A percentile compares a stretch with the other conserved stretches of the same genome.
Evolutionary conservation across 2,888 invertebrate species (phyloP).

Genomic region (Hipparchia sbordonii): DNA sequence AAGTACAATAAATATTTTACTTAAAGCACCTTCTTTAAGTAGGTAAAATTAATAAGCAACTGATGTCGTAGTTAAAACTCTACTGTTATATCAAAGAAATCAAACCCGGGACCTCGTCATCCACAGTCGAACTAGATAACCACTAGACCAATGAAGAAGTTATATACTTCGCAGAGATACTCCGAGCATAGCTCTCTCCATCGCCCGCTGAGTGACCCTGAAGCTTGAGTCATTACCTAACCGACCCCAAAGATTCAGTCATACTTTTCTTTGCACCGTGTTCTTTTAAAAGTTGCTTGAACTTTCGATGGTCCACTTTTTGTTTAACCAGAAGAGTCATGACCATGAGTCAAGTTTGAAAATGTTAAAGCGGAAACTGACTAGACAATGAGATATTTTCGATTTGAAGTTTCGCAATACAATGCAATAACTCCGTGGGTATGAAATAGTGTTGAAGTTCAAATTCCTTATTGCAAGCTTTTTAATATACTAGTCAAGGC

Average conservation of each 20-base stretch:
- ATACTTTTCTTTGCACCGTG: neutral
- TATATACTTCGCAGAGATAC: too few relatives aligned
- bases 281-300: neutral
- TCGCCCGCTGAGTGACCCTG: too few relatives aligned
- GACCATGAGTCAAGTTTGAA: slow-evolving; percentile 20
- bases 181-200: too few relatives aligned
- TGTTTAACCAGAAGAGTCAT: slow-evolving; percentile 24
- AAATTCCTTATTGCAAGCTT: too few relatives aligned
- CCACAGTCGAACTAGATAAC: too few relatives aligned
- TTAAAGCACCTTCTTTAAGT: neutral
- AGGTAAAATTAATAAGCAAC: too few relatives aligned
- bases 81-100: too few relatives aligned
- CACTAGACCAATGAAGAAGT: too few relatives aligned
- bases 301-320: slow-evolving; percentile 27
- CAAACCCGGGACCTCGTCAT: too few relatives aligned
- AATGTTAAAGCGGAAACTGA: slow-evolving; percentile 25
- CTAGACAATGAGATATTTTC: slow-evolving; percentile 17
- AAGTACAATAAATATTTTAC: slow-evolving; percentile 3
- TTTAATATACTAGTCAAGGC: too few relatives aligned
- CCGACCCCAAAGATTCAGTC: neutral
- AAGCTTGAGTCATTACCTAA: neutral
- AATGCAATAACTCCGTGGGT: neutral
- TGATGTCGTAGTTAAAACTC: too few relatives aligned
- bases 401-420: neutral
- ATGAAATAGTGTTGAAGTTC: neutral